These are phyloP conservation scores for Manis javanica DNA, from an alignment of 2,797 vertebrate species.

Conservation along the genomic window DNA sequence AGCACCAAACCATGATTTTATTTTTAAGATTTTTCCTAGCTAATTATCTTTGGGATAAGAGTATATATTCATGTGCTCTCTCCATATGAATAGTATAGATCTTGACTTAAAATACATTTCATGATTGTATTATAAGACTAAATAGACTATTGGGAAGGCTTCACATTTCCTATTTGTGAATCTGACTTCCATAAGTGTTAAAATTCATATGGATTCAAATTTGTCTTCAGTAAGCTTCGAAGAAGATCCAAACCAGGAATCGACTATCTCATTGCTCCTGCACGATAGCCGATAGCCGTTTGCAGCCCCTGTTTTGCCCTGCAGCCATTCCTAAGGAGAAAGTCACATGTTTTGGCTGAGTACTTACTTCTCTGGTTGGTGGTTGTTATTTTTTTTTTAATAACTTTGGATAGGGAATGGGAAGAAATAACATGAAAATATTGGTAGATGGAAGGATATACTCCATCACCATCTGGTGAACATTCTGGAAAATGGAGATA, in stretches of 20 bases:
- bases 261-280: neutral
- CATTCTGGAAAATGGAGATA: slow-evolving; percentile 1
- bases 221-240: slow-evolving; percentile 59
- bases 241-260: slow-evolving; percentile 47
- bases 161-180: slow-evolving; percentile 29
- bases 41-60: neutral
- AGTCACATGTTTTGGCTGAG: neutral
- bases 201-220: slow-evolving; percentile 2
- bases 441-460: neutral
- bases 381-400: neutral
- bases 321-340: neutral
- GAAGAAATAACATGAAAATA: neutral
- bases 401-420: neutral
- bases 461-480: neutral
- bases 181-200: slow-evolving; percentile 15
- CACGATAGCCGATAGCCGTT: neutral
- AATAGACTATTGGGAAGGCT: neutral
- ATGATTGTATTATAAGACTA: neutral
- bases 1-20: neutral
- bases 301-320: neutral
- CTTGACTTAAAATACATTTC: slow-evolving; percentile 19
- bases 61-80: neutral
- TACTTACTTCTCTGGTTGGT: neutral
- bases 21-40: neutral
- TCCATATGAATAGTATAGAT: neutral